These are phyloP conservation scores for Struthio camelus DNA, from an alignment of 2,113 vertebrate species.

Conservation along the genomic window DNA sequence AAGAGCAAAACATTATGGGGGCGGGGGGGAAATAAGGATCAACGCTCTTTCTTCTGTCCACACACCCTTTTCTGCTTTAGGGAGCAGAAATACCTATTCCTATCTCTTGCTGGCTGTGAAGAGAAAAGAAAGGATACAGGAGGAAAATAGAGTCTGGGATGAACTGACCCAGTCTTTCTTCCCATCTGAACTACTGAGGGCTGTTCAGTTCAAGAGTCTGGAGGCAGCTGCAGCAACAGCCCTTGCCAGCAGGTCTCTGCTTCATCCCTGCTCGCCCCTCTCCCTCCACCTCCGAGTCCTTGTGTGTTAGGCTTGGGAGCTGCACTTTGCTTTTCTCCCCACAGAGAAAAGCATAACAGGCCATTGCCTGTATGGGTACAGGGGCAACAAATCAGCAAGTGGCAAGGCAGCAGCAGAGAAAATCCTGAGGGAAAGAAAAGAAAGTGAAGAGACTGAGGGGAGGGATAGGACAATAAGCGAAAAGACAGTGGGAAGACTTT, in stretches of 20 bases:
- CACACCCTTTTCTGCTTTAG: neutral
- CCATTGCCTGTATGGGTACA: accelerated
- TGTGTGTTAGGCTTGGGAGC: neutral
- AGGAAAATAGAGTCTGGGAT: neutral
- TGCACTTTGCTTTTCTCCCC: neutral
- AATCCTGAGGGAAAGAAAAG: neutral
- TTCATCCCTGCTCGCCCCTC: neutral
- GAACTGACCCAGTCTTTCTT: neutral
- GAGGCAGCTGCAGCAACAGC: neutral
- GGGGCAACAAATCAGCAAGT: too few relatives aligned
- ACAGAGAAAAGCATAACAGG: neutral
- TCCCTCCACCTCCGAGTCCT: neutral
- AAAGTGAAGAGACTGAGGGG: neutral
- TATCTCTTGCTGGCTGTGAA: neutral
- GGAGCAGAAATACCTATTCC: neutral
- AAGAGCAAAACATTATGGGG: neutral
- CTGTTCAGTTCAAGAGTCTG: neutral
- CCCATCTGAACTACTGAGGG: neutral
- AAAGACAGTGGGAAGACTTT: accelerated
- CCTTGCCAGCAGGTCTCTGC: neutral
- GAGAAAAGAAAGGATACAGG: neutral
- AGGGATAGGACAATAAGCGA: neutral
- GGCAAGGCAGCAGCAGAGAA: neutral
- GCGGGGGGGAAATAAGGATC: neutral
- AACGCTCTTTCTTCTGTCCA: neutral